Evolutionary conservation across 2,888 invertebrate genomes (phyloP), one percentile per base, ranked within the genome.

Genomic region (Rhingia campestris): DNA sequence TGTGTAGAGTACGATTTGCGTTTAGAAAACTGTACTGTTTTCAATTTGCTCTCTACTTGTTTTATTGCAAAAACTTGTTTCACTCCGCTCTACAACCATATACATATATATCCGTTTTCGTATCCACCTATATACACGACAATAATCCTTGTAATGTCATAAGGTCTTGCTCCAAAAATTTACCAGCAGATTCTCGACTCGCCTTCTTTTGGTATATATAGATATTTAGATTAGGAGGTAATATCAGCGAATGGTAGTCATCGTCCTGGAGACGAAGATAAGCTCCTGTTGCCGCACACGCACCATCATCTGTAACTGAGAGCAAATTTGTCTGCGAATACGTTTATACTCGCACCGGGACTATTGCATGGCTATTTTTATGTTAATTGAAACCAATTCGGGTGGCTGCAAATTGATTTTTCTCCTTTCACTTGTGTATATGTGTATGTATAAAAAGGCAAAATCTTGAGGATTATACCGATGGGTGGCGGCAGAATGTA

Each of bases 331-430:
- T 63, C 77, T 82, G 73, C 66, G 51, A 82, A 77, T 82, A 82
- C 77, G 67, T 82, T 82, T 82, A 82, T 82, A 67, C 51, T 77
- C 77, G 77, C 73, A 77, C 49, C 56, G 82, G 77, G 82, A 73
- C 82, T 67, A 82, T 82, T 73, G 73, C 87, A 74, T 86, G 88
- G 86, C 88, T 87, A 88, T 89, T 89, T 90, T 89, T 89, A 90
- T 90, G 90, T 88, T 89, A 91, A 90, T 91, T 89, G 89, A 90
- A 90, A 89, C 88, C 86, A 87, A 88, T 89, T 89, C 87, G 63
- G 77, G 86, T 87, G 88, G 87, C 87, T 89, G 87, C 84, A 87
- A 89, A 88, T 87, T 88, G 87, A 74, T 77, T 77, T 77, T 47
- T 47, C 10, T 49, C 22, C 22, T 22, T 22, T 22, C 22, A 22